These are phyloP conservation scores for Tetranychus truncatus DNA, from an alignment of 2,888 invertebrate genomes.

Conservation along the genomic window DNA sequence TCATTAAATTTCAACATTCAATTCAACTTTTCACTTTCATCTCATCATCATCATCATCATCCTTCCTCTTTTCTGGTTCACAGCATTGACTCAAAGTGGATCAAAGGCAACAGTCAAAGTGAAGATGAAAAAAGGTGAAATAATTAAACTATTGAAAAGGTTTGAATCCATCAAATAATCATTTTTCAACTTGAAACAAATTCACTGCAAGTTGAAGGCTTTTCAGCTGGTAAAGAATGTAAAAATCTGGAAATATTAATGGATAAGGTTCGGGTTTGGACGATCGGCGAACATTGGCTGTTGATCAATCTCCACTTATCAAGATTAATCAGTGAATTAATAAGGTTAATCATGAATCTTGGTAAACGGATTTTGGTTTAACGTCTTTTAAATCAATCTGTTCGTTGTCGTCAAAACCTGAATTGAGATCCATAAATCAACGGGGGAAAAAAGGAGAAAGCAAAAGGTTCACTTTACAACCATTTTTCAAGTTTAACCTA, in stretches of 20 bases:
- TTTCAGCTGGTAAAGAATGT: neutral
- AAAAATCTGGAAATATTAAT: neutral
- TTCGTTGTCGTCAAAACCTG: conserved; percentile 14
- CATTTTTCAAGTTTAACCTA: neutral
- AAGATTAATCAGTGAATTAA: no score
- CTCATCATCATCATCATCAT: no score
- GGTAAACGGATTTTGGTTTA: neutral
- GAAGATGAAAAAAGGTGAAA: neutral
- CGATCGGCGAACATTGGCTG: conserved; percentile 6
- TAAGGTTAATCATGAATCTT: no score
- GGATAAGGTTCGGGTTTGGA: conserved; percentile 8
- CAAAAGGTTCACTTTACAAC: neutral
- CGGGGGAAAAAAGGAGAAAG: neutral
- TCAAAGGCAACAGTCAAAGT: neutral
- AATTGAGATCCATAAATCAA: conserved; percentile 4
- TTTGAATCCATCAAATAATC: neutral
- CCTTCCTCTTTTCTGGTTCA: no score
- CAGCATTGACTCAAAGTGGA: no score
- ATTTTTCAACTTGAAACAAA: neutral
- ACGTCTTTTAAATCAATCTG: neutral
- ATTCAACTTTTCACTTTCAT: no score
- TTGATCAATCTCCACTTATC: neutral
- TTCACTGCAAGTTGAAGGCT: no score
- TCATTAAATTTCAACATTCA: no score
- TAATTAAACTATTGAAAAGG: neutral